Percentiles rank a stretch among this genome's conserved stretches.
phyloP scores from a whole-genome alignment of 2,888 invertebrate genomes.

The Eupithecia centaureata region DNA sequence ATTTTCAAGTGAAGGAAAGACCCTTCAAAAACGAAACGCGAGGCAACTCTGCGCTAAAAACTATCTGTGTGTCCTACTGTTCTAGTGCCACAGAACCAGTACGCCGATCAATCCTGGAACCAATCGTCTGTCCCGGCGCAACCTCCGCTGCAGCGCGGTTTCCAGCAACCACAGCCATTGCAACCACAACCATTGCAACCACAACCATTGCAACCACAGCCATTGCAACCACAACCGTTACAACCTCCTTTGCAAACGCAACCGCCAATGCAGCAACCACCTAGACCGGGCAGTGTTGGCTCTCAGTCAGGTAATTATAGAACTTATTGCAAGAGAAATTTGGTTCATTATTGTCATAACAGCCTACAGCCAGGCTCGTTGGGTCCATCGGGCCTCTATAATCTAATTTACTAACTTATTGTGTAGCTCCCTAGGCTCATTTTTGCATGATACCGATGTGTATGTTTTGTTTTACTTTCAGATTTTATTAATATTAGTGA shows the following conservation, averaged over 20 bases:
- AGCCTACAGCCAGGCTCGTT: background rate
- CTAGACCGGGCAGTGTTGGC: constrained; percentile 66
- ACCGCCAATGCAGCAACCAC: constrained; percentile 50
- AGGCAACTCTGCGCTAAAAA: no score
- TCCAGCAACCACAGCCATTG: constrained; percentile 20
- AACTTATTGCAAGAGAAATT: background rate
- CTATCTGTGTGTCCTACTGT: no score
- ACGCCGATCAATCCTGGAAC: constrained; percentile 48
- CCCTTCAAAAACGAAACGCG: no score
- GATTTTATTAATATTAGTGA: background rate
- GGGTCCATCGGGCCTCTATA: background rate
- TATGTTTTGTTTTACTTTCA: background rate
- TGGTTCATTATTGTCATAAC: background rate
- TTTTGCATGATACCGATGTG: background rate
- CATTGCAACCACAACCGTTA: constrained; percentile 28
- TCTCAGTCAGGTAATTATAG: constrained; percentile 56
- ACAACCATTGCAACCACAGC: background rate
- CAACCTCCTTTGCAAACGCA: constrained; percentile 34
- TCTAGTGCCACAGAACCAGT: constrained; percentile 27
- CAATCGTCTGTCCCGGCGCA: constrained; percentile 47
- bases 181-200: constrained; percentile 37
- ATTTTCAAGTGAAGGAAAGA: no score
- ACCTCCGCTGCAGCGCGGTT: constrained; percentile 36
- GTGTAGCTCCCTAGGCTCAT: background rate
- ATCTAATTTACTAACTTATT: background rate